A percentile compares a stretch with the other conserved stretches of the same genome.
phyloP scores from a whole-genome alignment of 2,888 invertebrate genomes.

The Pammene aurita region DNA sequence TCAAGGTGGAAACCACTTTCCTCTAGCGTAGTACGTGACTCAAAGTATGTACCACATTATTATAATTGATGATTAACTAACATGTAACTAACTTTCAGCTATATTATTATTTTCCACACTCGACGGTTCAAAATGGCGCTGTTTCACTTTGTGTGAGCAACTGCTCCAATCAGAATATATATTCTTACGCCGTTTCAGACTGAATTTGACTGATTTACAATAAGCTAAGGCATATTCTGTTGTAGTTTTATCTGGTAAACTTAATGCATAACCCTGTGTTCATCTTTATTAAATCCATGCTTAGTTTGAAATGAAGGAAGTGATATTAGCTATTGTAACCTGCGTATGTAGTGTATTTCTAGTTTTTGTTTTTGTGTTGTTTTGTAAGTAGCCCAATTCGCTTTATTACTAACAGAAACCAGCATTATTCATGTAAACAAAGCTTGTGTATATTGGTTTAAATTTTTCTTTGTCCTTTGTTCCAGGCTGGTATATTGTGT shows the following conservation, averaged over 20 bases:
- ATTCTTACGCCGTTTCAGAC: conserved; percentile 35
- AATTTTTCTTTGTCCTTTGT: conserved; percentile 63
- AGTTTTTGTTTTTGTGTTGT: conserved; percentile 79
- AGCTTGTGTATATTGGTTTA: background rate
- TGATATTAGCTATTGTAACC: conserved; percentile 79
- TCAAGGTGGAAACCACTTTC: background rate
- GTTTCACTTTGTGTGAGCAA: conserved; percentile 41
- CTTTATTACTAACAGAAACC: conserved; percentile 43
- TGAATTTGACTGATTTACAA: conserved; percentile 53
- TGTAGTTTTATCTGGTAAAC: conserved; percentile 59
- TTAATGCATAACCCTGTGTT: conserved; percentile 69
- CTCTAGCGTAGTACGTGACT: conserved; percentile 1
- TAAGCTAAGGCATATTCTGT: conserved; percentile 52
- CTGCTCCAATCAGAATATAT: conserved; percentile 18
- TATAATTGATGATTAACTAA: conserved; percentile 12
- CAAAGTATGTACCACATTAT: conserved; percentile 26
- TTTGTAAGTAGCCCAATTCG: conserved; percentile 77
- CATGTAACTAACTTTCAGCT: conserved; percentile 8
- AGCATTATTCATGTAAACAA: conserved; percentile 15
- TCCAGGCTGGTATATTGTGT: conserved; percentile 95
- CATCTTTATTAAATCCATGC: conserved; percentile 61
- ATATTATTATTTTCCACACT: conserved; percentile 32
- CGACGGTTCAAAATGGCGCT: conserved; percentile 52
- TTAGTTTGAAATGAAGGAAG: conserved; percentile 78
- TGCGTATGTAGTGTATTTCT: conserved; percentile 79